Evolutionary conservation across 2,888 invertebrate genomes (phyloP), one percentile per base, ranked within the genome.

Genomic region (Entomobrya multifasciata): DNA sequence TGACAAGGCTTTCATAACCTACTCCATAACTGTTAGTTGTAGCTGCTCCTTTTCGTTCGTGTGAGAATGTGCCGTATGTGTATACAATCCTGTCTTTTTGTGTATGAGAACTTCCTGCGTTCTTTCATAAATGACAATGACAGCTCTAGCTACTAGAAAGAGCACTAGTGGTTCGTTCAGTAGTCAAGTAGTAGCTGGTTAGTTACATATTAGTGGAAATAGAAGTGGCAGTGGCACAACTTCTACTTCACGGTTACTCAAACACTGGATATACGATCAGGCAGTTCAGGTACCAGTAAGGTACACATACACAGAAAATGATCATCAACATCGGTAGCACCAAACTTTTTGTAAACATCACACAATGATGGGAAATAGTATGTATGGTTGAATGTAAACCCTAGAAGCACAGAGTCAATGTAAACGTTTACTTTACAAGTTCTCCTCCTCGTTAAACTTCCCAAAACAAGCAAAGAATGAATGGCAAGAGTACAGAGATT

Each of bases 301-400:
- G 67, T 44, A 67, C 67, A 13, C 41, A 67, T 41, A n/a, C 8
- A 36, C 36, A 36, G 8, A 36, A 36, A 36, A 36, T 36, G 13
- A 60, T 60, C 25, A 25, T 60, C 70, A 70, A 22, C 47, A 44
- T 47, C 36, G 70, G 20, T 70, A 22, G 44, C 44, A 70, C 47
- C 44, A 70, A 70, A 36, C 36, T 8, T 36, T 36, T 36, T 36
- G 36, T 36, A 36, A 36, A 36, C 36, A 36, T 36, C n/a, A n/a
- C n/a, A 8, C 8, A 36, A 36, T 36, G 36, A 36, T 36, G 36
- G 36, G 36, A 36, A 6, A 36, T 36, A 36, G 8, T 36, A 36
- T 6, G 8, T 6, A 36, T 8, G 4, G 36, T 36, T 36, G n/a
- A n/a, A 36, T 36, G 36, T 36, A 36, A 8, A 36, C n/a, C n/a